Evolutionary conservation across 2,113 vertebrate species (phyloP).

Genomic region (Gulo gulo): DNA sequence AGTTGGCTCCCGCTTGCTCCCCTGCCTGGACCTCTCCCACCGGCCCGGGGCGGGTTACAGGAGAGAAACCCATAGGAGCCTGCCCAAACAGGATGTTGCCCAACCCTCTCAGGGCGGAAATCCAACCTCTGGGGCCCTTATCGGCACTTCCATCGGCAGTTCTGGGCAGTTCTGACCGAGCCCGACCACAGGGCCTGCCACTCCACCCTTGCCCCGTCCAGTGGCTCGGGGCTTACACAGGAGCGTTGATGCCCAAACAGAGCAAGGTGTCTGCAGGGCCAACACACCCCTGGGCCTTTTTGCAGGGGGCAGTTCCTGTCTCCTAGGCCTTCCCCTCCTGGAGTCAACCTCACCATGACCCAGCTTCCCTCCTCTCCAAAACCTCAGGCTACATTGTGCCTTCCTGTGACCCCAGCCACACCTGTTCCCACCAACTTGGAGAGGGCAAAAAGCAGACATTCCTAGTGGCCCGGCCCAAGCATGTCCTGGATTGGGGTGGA

Average conservation of each 20-base stretch:
- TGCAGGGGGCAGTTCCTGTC: too few relatives aligned
- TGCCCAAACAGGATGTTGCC: slow-evolving; percentile 29
- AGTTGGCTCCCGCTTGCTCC: neutral
- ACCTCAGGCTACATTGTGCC: neutral
- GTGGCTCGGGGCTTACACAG: neutral
- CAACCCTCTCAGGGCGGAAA: neutral
- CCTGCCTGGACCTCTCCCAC: neutral
- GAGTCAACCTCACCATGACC: neutral
- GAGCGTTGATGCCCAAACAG: neutral
- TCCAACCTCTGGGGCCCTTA: neutral
- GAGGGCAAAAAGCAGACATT: neutral
- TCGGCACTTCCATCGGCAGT: neutral
- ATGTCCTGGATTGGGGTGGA: neutral
- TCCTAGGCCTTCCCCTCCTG: neutral
- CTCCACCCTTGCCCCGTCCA: neutral
- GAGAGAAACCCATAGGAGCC: neutral
- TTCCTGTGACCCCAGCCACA: neutral
- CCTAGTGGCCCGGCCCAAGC: neutral
- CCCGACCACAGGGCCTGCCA: neutral
- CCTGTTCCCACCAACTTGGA: neutral
- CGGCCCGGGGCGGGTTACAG: neutral
- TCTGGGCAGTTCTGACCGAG: neutral
- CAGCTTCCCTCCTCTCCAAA: neutral
- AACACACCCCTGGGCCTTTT: neutral
- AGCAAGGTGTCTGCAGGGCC: neutral